A percentile compares a stretch with the other conserved stretches of the same genome.
Evolutionary conservation across 1,140 invertebrate species (phyloP).

Genomic region (Asbolus verrucosus): DNA sequence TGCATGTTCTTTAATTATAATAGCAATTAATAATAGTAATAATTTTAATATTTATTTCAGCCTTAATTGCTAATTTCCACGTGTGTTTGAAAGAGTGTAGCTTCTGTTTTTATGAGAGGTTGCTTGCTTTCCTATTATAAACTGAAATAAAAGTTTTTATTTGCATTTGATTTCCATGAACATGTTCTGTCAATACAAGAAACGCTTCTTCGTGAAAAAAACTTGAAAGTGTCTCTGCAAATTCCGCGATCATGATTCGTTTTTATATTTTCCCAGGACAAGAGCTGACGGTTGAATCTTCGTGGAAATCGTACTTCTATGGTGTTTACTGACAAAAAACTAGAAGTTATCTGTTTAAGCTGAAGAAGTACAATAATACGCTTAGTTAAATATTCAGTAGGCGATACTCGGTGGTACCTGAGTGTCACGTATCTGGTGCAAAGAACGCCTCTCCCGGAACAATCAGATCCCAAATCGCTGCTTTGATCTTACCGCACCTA

Average conservation of each 20-base stretch:
- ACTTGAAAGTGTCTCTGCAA: conserved; percentile 13
- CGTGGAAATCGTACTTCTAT: conserved; percentile 30
- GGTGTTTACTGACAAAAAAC: conserved; percentile 12
- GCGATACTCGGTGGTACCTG: conserved; percentile 35
- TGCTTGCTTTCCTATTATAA: too few relatives aligned
- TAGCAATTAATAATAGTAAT: conserved; percentile 24
- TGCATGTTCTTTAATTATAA: conserved; percentile 5
- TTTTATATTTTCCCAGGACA: conserved; percentile 15
- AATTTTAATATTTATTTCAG: too few relatives aligned
- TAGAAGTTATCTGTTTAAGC: conserved; percentile 25
- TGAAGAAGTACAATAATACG: conserved; percentile 38
- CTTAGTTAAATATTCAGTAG: conserved; percentile 52
- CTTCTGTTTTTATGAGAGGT: too few relatives aligned
- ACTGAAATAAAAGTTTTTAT: too few relatives aligned
- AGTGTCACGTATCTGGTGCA: conserved; percentile 49
- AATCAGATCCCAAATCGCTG: conserved; percentile 48
- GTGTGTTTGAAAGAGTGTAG: too few relatives aligned
- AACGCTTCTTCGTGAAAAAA: conserved; percentile 24
- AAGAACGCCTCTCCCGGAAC: conserved; percentile 49
- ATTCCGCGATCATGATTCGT: conserved; percentile 26
- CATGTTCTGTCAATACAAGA: conserved; percentile 15
- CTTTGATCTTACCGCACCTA: conserved; percentile 45
- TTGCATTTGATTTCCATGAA: not conserved
- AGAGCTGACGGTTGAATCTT: conserved; percentile 4
- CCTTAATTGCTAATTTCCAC: too few relatives aligned